These are phyloP conservation scores for Calephelis perditalis DNA, from an alignment of 2,888 invertebrate genomes.

Conservation along the genomic window DNA sequence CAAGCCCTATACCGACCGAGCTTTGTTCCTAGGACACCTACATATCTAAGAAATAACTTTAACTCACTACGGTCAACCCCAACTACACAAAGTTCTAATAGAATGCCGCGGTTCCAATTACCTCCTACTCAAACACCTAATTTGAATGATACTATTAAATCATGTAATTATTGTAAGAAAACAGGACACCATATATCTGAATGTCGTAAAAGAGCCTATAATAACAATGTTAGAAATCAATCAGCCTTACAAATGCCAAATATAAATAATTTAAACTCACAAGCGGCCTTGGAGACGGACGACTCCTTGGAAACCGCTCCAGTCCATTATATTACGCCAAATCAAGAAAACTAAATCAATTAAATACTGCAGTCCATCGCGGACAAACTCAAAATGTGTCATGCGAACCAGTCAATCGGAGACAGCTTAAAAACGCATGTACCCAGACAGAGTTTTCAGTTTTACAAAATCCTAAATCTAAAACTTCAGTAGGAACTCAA, in stretches of 20 bases:
- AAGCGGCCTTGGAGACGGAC: slow-evolving; percentile 24
- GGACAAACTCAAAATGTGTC: no score
- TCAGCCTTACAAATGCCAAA: slow-evolving; percentile 6
- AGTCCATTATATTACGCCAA: not conserved
- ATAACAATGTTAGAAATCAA: slow-evolving; percentile 14
- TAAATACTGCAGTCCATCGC: not conserved
- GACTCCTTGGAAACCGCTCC: slow-evolving; percentile 25
- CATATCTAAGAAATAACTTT: not conserved
- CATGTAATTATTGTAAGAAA: slow-evolving; percentile 23
- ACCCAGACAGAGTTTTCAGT: not conserved
- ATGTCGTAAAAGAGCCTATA: slow-evolving; percentile 23
- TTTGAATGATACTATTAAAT: slow-evolving; percentile 10
- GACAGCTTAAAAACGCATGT: slow-evolving; percentile 13
- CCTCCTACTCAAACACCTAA: not conserved
- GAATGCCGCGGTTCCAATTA: no score
- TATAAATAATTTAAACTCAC: slow-evolving; percentile 25
- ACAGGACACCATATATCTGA: slow-evolving; percentile 21
- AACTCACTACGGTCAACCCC: not conserved
- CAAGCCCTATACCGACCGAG: slow-evolving; percentile 16
- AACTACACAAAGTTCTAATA: not conserved
- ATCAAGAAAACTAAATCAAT: slow-evolving; percentile 1
- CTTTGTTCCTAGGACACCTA: not conserved
- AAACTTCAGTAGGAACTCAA: not conserved
- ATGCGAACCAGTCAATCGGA: slow-evolving; percentile 21
- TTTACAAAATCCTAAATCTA: not conserved